phyloP scores from a whole-genome alignment of 2,888 invertebrate genomes.

The Microctonus aethiopoides region DNA sequence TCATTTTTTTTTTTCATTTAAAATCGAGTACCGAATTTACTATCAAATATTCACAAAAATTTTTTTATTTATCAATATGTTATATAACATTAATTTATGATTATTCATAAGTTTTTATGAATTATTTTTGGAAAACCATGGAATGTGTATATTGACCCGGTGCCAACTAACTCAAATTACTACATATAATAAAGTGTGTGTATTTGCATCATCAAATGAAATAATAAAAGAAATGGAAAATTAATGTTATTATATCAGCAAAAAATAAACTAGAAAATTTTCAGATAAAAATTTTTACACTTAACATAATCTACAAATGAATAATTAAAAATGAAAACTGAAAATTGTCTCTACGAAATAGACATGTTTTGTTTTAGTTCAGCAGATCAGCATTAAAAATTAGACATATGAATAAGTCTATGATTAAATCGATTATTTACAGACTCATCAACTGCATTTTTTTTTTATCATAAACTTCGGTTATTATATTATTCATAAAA shows the following conservation, averaged over 20 bases:
- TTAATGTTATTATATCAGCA: not conserved
- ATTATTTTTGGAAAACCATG: constrained; percentile 12
- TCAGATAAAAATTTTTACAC: not conserved
- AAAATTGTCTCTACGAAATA: not conserved
- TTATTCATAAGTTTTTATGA: constrained; percentile 2
- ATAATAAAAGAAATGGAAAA: not conserved
- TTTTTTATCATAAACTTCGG: too few species aligned
- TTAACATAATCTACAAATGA: not conserved
- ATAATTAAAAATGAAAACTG: not conserved
- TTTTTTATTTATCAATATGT: too few species aligned
- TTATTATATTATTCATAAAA: too few species aligned
- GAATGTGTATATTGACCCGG: constrained; percentile 14
- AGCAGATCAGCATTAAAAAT: not conserved
- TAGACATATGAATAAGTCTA: not conserved
- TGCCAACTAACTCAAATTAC: not conserved
- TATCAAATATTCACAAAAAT: constrained; percentile 1
- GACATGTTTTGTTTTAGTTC: not conserved
- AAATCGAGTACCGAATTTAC: not conserved
- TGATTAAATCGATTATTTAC: not conserved
- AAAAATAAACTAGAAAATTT: not conserved
- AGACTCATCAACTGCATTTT: not conserved
- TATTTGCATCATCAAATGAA: not conserved
- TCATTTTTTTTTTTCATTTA: not conserved
- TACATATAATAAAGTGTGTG: not conserved
- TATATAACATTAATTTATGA: not conserved